These are phyloP conservation scores for Cassiopea andromeda DNA, from an alignment of 30 jellyfish, hydroid and myxozoan species.

Conservation along the genomic window DNA sequence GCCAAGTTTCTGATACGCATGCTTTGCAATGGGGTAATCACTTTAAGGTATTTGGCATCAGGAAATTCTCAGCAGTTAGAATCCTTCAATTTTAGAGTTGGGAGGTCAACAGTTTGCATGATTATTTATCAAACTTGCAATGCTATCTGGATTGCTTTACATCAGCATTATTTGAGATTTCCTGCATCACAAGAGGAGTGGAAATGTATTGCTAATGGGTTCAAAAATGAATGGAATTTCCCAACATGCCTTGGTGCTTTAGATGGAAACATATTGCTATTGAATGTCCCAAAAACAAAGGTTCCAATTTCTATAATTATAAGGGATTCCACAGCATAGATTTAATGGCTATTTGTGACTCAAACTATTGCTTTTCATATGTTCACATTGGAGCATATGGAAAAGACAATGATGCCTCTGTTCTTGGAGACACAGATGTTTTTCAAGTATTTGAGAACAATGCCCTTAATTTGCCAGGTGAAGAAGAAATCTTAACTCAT, in stretches of 20 bases:
- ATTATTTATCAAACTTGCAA: constrained; percentile 58
- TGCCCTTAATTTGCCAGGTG: constrained; percentile 39
- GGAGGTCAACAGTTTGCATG: constrained; percentile 50
- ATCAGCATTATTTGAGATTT: background rate
- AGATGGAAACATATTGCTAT: constrained; percentile 76
- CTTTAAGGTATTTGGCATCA: constrained; percentile 65
- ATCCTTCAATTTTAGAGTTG: constrained; percentile 54
- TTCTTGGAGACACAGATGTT: constrained; percentile 14
- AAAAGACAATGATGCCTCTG: constrained; percentile 60
- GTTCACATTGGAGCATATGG: constrained; percentile 58
- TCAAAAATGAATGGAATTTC: constrained; percentile 67
- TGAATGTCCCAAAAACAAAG: constrained; percentile 61
- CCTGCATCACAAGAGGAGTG: constrained; percentile 70
- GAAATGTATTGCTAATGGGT: constrained; percentile 50
- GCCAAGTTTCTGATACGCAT: background rate
- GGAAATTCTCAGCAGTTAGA: constrained; percentile 68
- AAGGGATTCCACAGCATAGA: constrained; percentile 51
- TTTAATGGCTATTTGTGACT: constrained; percentile 56
- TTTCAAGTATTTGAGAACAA: constrained; percentile 17
- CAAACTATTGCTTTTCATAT: constrained; percentile 36
- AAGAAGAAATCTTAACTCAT: background rate
- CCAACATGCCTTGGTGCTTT: constrained; percentile 79
- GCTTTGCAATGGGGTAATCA: constrained; percentile 8
- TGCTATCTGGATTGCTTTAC: constrained; percentile 48
- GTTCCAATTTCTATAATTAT: constrained; percentile 61